These are phyloP conservation scores for Anolis apletophallus DNA, from an alignment of 2,797 vertebrate species.

Conservation along the genomic window DNA sequence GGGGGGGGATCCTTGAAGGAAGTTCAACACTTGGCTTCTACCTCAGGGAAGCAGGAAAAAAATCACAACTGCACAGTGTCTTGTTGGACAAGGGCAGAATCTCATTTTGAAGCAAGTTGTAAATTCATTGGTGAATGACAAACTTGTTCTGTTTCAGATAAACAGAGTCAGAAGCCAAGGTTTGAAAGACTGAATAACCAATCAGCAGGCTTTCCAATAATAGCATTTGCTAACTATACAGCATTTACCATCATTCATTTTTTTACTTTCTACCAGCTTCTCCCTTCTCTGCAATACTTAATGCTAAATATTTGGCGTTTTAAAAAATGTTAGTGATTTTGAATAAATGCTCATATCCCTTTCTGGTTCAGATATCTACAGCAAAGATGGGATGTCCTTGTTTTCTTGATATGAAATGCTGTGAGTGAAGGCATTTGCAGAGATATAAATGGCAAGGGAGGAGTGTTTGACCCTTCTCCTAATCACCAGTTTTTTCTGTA, in stretches of 20 bases:
- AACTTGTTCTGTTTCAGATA: not conserved
- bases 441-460: not conserved
- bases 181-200: not conserved
- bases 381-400: not conserved
- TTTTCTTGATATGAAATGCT: not conserved
- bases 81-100: not conserved
- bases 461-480: not conserved
- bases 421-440: not conserved
- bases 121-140: not conserved
- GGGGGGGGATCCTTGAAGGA: not conserved
- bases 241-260: not conserved
- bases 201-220: not conserved
- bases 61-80: not conserved
- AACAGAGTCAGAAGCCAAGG: slow-evolving; percentile 1
- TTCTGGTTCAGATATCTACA: not conserved
- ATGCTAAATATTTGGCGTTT: not conserved
- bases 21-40: slow-evolving; percentile 19
- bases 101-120: not conserved
- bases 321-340: not conserved
- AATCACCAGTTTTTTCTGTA: not conserved
- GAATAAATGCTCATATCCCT: not conserved
- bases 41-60: not conserved
- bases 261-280: not conserved
- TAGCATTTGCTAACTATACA: not conserved
- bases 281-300: not conserved